Evolutionary conservation across 2,888 invertebrate genomes (phyloP).

Genomic region (Lasioglossum vierecki): DNA sequence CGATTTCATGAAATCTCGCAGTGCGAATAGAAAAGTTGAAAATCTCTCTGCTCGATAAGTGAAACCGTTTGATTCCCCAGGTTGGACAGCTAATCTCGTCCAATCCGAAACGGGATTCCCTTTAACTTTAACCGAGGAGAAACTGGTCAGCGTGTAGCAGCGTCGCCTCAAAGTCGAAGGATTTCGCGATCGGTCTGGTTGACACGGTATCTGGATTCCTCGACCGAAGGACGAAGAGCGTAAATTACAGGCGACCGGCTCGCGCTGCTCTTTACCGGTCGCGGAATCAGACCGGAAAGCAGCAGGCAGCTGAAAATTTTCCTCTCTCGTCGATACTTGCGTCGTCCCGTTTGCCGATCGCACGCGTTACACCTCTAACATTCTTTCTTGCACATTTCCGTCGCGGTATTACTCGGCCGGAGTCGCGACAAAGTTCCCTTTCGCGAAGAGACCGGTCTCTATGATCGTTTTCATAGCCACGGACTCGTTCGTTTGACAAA

Average conservation of each 20-base stretch:
- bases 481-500: neutral
- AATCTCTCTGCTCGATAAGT: neutral
- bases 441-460: neutral
- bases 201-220: constrained; percentile 35
- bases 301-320: constrained; percentile 19
- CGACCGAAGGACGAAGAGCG: constrained; percentile 38
- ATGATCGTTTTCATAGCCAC: neutral
- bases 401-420: neutral
- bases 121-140: neutral
- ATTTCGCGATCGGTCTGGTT: constrained; percentile 17
- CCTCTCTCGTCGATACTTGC: constrained; percentile 25
- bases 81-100: neutral
- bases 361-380: neutral
- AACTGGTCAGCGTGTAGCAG: neutral
- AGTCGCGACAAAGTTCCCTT: constrained; percentile 1
- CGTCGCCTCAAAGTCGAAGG: constrained; percentile 5
- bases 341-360: constrained; percentile 1
- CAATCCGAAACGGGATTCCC: neutral
- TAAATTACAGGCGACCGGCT: constrained; percentile 14
- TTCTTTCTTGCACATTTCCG: neutral
- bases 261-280: constrained; percentile 19
- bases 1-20: neutral
- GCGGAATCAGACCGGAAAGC: constrained; percentile 55
- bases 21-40: neutral
- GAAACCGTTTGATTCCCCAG: neutral